Base-by-base conservation (phyloP, 2,888 invertebrate genomes). In the Acanthopleura granulata region DNA sequence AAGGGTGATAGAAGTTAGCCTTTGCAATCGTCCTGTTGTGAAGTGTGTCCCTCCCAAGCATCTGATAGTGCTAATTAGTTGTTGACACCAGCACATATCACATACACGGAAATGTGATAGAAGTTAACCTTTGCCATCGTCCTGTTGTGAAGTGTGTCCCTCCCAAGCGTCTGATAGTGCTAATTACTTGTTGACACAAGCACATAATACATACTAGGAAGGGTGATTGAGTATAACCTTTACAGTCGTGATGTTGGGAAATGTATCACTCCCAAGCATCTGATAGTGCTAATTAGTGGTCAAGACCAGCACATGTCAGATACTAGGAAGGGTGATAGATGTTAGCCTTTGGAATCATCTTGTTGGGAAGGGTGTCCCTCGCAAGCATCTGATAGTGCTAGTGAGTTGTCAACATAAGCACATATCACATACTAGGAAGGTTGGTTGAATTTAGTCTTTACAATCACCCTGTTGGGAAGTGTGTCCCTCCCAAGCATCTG, bases 301-400 rank as follows among this genome's bases (percentile, higher is more conserved):
- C 22, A n/a, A 57, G 6, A 57, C 57, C 18, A 57, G 57, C 57
- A 57, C 57, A 57, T 57, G 12, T 12, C 57, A 18, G 22, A 57
- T 57, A 57, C 57, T 22, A 12, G 57, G 57, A 57, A 57, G 22
- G 57, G 57, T 4, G 12, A 3, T 57, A 9, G 12, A 1, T 6
- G 4, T 57, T 40, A 6, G 40, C 9, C 9, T 40, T 6, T 40
- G 40, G 40, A 40, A 9, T 40, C 40, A 40, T 9, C 40, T 6
- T 6, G 40, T 18, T 57, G 6, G 57, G n/a, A n/a, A n/a, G n/a
- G 3, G 22, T 22, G 22, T 4, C 57, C 57, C 57, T 57, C 57
- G 6, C 57, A n/a, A 57, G 57, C 57, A 57, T 57, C 57, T 57
- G 57, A 57, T 57, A 57, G 57, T 57, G 57, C 57, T 57, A 57